These are phyloP conservation scores for Paedocypris sp. DNA, from an alignment of 2,113 vertebrate species.

Conservation along the genomic window DNA sequence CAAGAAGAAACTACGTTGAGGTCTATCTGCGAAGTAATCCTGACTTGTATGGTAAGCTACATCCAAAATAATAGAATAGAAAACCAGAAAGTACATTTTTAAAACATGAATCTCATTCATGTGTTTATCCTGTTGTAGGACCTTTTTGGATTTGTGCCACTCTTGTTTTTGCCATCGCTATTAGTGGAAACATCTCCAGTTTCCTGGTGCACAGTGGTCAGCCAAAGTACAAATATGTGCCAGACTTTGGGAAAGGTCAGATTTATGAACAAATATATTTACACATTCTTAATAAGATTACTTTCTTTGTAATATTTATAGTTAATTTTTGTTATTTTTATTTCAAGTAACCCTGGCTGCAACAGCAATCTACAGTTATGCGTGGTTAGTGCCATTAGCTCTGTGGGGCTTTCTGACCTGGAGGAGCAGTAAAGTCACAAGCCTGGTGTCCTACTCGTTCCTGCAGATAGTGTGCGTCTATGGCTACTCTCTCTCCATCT, in stretches of 20 bases:
- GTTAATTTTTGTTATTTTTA: not conserved
- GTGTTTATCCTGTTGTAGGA: constrained; percentile 58
- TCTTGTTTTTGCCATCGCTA: constrained; percentile 84
- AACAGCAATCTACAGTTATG: constrained; percentile 82
- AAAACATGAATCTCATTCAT: not conserved
- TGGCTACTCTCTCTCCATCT: constrained; percentile 89
- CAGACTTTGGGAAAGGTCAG: constrained; percentile 89
- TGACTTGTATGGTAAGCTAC: constrained; percentile 81
- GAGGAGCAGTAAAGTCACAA: constrained; percentile 86
- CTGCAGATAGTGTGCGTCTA: constrained; percentile 94
- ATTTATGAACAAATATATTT: too few species aligned
- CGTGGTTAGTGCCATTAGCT: constrained; percentile 84
- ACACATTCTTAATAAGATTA: too few species aligned
- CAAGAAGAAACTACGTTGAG: constrained; percentile 86
- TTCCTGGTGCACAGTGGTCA: constrained; percentile 71
- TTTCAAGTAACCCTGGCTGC: constrained; percentile 86
- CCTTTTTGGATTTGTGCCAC: constrained; percentile 98
- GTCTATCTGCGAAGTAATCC: constrained; percentile 83
- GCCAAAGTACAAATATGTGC: constrained; percentile 73
- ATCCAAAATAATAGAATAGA: too few species aligned
- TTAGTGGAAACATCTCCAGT: constrained; percentile 90
- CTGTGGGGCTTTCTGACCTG: constrained; percentile 90
- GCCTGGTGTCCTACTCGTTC: constrained; percentile 84
- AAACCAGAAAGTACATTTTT: not conserved
- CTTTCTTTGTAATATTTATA: not conserved